Evolutionary conservation across 2,888 invertebrate genomes (phyloP), one percentile per base, ranked within the genome.

Genomic region (Orchesella flavescens): DNA sequence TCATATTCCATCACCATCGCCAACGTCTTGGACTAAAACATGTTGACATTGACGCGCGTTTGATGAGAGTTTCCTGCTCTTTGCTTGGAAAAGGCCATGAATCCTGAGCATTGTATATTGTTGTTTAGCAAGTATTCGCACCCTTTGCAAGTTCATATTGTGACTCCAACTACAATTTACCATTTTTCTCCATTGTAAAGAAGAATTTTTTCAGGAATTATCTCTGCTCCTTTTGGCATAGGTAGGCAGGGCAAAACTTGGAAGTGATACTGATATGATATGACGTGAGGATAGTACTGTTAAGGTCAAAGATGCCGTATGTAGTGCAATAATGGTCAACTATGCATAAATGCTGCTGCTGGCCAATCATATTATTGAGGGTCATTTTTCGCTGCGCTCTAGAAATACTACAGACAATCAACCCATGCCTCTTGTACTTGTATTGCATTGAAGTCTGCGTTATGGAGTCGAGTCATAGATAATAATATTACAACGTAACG

Each of bases 41-140:
- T n/a, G 82, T 76, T 82, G 82, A 76, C 82, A 82, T 82, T 82
- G 82, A 82, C 82, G 59, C 23, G 71, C 7, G 7, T 76, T 44
- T 24, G 34, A 57, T 44, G 46, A 74, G 59, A 81, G 68, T 82
- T 82, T 82, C 82, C 82, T 82, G 82, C 82, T 82, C 65, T 80
- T 63, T 69, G 68, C 75, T 34, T 12, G 10, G 17, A 24, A 71
- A 69, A 75, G 82, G 43, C 82, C 82, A 76, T 82, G 82, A 72
- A 57, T 12, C 5, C 44, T n/a, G 15, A 68, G 9, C 23, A 21
- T 46, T 55, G n/a, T n/a, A n/a, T 34, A 34, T 34, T 34, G 34
- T 34, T 34, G 66, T 66, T 46, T 44, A 13, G 15, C 24, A 49
- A 53, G 34, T 69, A 34, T 34, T 34, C 34, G 34, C 34, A 34